Evolutionary conservation across 2,113 vertebrate genomes (phyloP).

Genomic region (Morone chrysops): DNA sequence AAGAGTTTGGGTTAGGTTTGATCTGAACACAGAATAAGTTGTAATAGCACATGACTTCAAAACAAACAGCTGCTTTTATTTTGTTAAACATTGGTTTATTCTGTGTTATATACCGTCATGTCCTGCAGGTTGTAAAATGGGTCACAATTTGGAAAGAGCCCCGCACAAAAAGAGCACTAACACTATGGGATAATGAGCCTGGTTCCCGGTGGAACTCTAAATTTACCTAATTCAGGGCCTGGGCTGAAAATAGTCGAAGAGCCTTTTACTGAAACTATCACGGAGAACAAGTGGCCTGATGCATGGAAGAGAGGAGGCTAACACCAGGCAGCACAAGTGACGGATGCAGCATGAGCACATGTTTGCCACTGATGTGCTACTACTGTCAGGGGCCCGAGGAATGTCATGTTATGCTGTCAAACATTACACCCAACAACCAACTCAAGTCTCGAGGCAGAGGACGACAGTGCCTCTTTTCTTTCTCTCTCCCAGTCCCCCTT

Average conservation of each 20-base stretch:
- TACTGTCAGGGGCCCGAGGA: constrained; percentile 69
- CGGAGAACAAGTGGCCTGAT: constrained; percentile 53
- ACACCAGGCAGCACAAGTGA: constrained; percentile 3
- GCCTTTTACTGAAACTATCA: constrained; percentile 43
- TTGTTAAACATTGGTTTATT: not conserved
- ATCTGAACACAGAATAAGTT: not conserved
- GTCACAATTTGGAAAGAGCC: constrained; percentile 65
- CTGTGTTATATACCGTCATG: not conserved
- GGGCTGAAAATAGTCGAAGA: constrained; percentile 68
- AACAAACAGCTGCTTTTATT: not conserved
- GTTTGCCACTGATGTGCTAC: constrained; percentile 68
- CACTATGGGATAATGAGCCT: constrained; percentile 66
- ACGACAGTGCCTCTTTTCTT: not conserved
- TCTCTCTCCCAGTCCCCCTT: constrained; percentile 1
- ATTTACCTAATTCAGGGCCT: constrained; percentile 67
- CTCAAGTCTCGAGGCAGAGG: not conserved
- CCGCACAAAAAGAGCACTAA: constrained; percentile 57
- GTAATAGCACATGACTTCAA: not conserved
- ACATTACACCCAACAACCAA: constrained; percentile 72
- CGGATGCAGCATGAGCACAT: constrained; percentile 52
- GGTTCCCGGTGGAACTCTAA: constrained; percentile 60
- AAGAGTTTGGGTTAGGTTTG: not conserved
- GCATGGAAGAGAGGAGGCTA: not conserved
- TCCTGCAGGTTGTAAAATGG: constrained; percentile 59
- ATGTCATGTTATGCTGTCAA: constrained; percentile 78